Evolutionary conservation across 1,140 invertebrate species (phyloP).

Genomic region (Scaptomyza montana): DNA sequence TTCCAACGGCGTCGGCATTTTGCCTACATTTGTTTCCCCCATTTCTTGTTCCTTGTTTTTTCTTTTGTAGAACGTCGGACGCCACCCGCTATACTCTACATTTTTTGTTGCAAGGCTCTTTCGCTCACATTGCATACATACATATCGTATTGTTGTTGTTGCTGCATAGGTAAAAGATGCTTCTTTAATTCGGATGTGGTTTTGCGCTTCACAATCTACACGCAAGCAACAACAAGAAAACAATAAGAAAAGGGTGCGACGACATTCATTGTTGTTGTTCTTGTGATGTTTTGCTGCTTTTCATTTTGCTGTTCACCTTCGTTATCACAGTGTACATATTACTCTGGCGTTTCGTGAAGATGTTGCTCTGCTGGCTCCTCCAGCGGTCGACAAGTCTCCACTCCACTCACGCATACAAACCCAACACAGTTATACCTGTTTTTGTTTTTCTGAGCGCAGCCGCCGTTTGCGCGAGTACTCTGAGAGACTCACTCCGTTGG

Average conservation of each 20-base stretch:
- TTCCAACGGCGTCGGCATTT: constrained; percentile 59
- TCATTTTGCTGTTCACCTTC: constrained; percentile 77
- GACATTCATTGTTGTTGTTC: constrained; percentile 65
- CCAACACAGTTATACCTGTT: constrained; percentile 71
- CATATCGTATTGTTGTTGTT: constrained; percentile 17
- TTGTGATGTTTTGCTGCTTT: constrained; percentile 63
- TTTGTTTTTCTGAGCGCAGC: constrained; percentile 42
- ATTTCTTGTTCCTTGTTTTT: constrained; percentile 22
- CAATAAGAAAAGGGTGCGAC: constrained; percentile 77
- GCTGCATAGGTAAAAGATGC: constrained; percentile 45
- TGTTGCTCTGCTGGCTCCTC: constrained; percentile 46
- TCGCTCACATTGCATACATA: constrained; percentile 1
- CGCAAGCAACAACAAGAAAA: constrained; percentile 31
- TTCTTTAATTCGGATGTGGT: constrained; percentile 71
- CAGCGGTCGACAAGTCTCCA: constrained; percentile 43
- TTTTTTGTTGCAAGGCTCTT: constrained; percentile 22
- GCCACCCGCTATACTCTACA: constrained; percentile 65
- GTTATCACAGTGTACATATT: constrained; percentile 72
- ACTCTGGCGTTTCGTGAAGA: constrained; percentile 63
- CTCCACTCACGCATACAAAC: constrained; percentile 36
- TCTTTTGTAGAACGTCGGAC: constrained; percentile 43
- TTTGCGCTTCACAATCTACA: constrained; percentile 65
- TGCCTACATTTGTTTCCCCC: constrained; percentile 33
- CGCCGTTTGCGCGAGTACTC: constrained; percentile 8
- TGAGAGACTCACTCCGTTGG: constrained; percentile 45